Evolutionary conservation across 2,113 vertebrate species (phyloP).

Genomic region (Balaeniceps rex): DNA sequence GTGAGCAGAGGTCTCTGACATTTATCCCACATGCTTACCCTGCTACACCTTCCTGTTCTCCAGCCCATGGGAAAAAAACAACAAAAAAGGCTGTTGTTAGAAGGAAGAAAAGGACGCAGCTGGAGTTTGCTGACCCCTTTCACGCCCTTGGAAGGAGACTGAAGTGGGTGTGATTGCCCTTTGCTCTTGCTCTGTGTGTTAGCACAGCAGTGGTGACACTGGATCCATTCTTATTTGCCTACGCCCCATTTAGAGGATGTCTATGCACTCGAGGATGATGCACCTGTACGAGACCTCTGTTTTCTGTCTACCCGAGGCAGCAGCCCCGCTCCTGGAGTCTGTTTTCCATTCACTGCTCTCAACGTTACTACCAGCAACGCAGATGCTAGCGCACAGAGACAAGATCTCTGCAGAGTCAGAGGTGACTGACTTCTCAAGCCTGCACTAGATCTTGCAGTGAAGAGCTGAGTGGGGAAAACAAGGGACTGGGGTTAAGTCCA

Average conservation of each 20-base stretch:
- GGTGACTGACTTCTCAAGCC: not conserved
- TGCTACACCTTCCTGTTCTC: not conserved
- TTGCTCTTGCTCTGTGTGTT: not conserved
- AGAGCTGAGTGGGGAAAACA: not conserved
- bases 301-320: not conserved
- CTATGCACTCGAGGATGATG: rapidly evolving
- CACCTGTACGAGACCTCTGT: not conserved
- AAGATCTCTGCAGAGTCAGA: not conserved
- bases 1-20: not conserved
- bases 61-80: not conserved
- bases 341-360: not conserved
- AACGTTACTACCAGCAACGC: not conserved
- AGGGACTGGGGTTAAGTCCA: not conserved
- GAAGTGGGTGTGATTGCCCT: not conserved
- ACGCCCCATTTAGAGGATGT: not conserved
- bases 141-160: not conserved
- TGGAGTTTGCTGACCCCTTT: not conserved
- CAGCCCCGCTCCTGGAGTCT: not conserved
- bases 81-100: not conserved
- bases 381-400: not conserved
- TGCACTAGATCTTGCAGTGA: not conserved
- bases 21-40: not conserved
- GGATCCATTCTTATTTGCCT: not conserved
- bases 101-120: not conserved
- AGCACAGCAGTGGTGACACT: not conserved